phyloP scores from a whole-genome alignment of 2,888 invertebrate genomes.

The Sinelater perroti region DNA sequence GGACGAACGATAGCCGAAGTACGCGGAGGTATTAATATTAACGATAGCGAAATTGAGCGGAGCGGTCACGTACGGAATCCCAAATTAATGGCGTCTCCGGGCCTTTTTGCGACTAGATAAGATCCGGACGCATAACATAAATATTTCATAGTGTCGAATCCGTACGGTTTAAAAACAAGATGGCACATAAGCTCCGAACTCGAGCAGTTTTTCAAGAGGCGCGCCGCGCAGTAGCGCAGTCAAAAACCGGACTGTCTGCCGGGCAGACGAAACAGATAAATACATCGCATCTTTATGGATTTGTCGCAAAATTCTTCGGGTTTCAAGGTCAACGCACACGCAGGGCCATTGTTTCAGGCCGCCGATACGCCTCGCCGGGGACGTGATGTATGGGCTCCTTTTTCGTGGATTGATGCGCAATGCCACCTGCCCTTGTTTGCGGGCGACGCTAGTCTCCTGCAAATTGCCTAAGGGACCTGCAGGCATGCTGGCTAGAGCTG shows the following conservation, averaged over 20 bases:
- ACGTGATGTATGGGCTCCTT: conserved; percentile 42
- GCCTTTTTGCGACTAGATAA: conserved; percentile 40
- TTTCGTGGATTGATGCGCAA: conserved; percentile 28
- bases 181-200: conserved; percentile 43
- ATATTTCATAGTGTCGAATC: conserved; percentile 46
- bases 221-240: conserved; percentile 32
- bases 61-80: conserved; percentile 39
- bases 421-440: conserved; percentile 12
- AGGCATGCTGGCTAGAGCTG: no score
- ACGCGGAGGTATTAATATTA: conserved; percentile 41
- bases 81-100: conserved; percentile 39
- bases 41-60: conserved; percentile 40
- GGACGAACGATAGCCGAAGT: conserved; percentile 22
- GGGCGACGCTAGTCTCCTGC: background rate
- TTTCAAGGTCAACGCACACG: conserved; percentile 49
- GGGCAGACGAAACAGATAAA: conserved; percentile 55
- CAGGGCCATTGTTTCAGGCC: conserved; percentile 41
- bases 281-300: conserved; percentile 51
- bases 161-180: conserved; percentile 38
- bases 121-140: conserved; percentile 44
- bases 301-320: conserved; percentile 50
- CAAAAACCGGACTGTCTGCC: conserved; percentile 53
- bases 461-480: conserved; percentile 4
- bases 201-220: conserved; percentile 48
- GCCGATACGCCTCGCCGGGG: conserved; percentile 39